Evolutionary conservation across 2,797 vertebrate species (phyloP).

Genomic region (Argya squamiceps): DNA sequence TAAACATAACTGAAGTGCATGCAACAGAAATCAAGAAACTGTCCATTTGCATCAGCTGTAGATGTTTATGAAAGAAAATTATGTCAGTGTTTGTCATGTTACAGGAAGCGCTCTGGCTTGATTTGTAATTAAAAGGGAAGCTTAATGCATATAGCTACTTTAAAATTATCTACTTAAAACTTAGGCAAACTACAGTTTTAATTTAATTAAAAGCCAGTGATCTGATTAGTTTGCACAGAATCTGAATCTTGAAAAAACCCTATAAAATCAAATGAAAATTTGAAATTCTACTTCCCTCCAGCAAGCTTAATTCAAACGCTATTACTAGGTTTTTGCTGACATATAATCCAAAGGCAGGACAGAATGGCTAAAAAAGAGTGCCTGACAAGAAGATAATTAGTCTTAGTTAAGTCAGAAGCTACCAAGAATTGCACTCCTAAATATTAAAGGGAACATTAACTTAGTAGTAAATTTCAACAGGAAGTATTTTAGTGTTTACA

Average conservation of each 20-base stretch:
- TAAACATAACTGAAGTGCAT: constrained; percentile 1
- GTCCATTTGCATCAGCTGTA: constrained; percentile 26
- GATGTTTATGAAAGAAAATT: constrained; percentile 12
- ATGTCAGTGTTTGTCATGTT: background rate
- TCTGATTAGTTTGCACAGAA: background rate
- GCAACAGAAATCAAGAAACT: constrained; percentile 10
- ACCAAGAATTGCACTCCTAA: constrained; percentile 6
- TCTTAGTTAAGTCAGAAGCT: background rate
- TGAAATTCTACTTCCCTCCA: background rate
- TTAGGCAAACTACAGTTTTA: constrained; percentile 21
- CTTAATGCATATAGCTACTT: background rate
- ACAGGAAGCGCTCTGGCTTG: background rate
- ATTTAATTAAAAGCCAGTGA: constrained; percentile 24
- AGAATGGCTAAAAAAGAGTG: background rate
- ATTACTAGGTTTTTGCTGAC: constrained; percentile 7
- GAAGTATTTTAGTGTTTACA: constrained; percentile 18
- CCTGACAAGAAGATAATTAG: constrained; percentile 27
- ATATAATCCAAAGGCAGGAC: background rate
- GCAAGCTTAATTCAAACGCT: constrained; percentile 24
- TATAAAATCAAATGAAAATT: background rate
- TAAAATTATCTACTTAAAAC: constrained; percentile 5
- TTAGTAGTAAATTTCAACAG: background rate
- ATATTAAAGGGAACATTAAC: constrained; percentile 37
- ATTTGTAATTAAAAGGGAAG: constrained; percentile 11
- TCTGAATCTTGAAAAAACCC: background rate